Evolutionary conservation across 2,113 vertebrate species (phyloP).

Genomic region (Macrotis lagotis): DNA sequence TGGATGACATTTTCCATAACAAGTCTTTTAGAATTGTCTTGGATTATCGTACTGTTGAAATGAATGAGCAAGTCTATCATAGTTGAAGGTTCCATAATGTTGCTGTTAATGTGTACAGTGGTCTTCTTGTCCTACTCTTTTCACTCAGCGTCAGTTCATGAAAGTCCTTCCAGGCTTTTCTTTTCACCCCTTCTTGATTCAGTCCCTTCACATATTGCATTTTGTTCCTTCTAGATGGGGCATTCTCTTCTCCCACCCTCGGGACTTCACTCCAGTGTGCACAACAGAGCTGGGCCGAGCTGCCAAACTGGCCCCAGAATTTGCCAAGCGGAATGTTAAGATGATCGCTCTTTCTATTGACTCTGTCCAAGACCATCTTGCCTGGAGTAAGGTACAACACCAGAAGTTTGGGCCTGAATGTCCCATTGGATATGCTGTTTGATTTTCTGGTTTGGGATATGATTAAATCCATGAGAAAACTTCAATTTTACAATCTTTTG

Average conservation of each 20-base stretch:
- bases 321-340: conserved; percentile 92
- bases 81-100: no score
- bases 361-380: conserved; percentile 91
- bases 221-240: conserved; percentile 90
- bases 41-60: no score
- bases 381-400: conserved; percentile 92
- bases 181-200: accelerated
- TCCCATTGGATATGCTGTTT: not conserved
- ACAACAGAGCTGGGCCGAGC: conserved; percentile 96
- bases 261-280: conserved; percentile 96
- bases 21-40: no score
- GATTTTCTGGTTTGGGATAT: conserved; percentile 19
- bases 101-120: no score
- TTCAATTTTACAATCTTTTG: not conserved
- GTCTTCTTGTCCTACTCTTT: no score
- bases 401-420: not conserved
- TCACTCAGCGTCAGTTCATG: no score
- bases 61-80: no score
- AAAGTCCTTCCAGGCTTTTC: no score
- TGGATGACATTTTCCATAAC: no score
- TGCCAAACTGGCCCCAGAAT: conserved; percentile 87
- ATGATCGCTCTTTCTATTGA: conserved; percentile 97
- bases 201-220: not conserved
- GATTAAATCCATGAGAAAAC: not conserved
- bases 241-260: conserved; percentile 96